These are phyloP conservation scores for Leontocebus nigricollis DNA, from an alignment of 2,797 vertebrate species.

Conservation along the genomic window DNA sequence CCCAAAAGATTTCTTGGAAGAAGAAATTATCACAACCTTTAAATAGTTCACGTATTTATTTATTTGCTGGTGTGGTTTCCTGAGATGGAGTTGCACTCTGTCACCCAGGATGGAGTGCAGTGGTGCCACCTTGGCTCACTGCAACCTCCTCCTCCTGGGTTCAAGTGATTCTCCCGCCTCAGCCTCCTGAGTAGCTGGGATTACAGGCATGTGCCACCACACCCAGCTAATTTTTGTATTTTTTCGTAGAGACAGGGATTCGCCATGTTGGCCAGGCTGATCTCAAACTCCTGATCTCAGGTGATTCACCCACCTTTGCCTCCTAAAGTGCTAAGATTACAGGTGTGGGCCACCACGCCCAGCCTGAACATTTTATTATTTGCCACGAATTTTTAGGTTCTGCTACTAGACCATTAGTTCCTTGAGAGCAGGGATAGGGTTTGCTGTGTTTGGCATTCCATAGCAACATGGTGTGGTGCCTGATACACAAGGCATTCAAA, in stretches of 20 bases:
- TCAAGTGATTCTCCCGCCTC: background rate
- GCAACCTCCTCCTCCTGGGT: background rate
- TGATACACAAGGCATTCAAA: background rate
- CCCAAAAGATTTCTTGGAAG: constrained; percentile 5
- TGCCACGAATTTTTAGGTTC: background rate
- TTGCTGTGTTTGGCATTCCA: background rate
- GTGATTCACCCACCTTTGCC: background rate
- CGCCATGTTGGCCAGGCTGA: background rate
- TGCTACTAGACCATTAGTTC: background rate
- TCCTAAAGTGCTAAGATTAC: background rate
- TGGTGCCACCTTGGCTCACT: background rate
- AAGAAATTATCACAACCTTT: background rate
- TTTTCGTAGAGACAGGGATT: background rate
- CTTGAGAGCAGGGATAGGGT: background rate
- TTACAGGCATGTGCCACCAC: background rate
- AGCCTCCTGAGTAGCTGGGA: background rate
- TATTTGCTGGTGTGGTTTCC: background rate
- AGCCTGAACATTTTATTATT: background rate
- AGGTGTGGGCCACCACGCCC: background rate
- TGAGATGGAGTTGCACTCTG: background rate
- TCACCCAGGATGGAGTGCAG: background rate
- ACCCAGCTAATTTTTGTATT: background rate
- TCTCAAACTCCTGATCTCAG: background rate
- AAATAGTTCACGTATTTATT: background rate
- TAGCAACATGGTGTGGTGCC: background rate